Conservation (phyloP, 2,797 vertebrate genomes). For the Anguilla anguilla region DNA sequence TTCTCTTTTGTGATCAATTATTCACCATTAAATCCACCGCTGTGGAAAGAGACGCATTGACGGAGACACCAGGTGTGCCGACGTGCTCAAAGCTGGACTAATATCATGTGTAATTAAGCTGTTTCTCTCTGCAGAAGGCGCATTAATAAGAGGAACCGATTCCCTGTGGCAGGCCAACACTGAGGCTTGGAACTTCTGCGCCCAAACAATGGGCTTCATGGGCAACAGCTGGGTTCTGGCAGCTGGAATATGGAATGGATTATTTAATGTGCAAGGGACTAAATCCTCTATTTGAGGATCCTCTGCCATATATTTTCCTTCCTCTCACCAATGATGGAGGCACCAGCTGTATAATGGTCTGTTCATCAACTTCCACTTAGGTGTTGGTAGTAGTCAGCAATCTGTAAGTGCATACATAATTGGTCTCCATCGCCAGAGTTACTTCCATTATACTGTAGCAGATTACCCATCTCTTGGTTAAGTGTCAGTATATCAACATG, state of each 20-base stretch:
- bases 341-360: too few relatives aligned
- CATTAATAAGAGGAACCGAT: conserved; percentile 24
- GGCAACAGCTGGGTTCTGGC: conserved; percentile 36
- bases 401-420: neutral
- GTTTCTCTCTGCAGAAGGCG: conserved; percentile 24
- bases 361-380: too few relatives aligned
- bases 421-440: neutral
- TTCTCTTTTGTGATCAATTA: conserved; percentile 20
- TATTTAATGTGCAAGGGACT: neutral
- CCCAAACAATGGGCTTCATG: conserved; percentile 30
- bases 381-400: neutral
- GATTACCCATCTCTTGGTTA: neutral
- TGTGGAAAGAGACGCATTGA: neutral
- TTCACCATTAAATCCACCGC: neutral
- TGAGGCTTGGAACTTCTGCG: conserved; percentile 15
- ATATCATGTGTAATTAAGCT: conserved; percentile 36
- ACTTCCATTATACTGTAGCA: neutral
- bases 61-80: conserved; percentile 32
- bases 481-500: neutral
- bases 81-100: neutral
- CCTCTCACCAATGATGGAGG: neutral
- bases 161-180: neutral
- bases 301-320: conserved; percentile 10
- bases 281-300: neutral
- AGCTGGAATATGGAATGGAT: conserved; percentile 25